These are phyloP conservation scores for Halcyon senegalensis DNA, from an alignment of 2,113 vertebrate species.

Conservation along the genomic window DNA sequence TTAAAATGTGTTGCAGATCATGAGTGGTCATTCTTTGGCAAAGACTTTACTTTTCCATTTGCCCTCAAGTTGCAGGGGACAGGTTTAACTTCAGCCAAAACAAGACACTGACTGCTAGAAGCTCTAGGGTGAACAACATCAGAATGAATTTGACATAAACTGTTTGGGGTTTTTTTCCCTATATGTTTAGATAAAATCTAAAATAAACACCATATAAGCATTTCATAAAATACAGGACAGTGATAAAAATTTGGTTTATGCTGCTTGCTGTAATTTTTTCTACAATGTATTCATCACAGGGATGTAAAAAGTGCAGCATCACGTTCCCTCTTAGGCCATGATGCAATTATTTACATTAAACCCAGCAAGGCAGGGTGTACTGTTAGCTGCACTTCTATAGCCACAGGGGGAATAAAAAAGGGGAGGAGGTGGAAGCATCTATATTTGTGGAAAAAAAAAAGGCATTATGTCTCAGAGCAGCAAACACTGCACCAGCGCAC, in stretches of 20 bases:
- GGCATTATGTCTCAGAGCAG: background rate
- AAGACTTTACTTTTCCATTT: background rate
- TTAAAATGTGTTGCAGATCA: background rate
- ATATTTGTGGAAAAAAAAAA: background rate
- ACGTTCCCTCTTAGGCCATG: background rate
- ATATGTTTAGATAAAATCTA: background rate
- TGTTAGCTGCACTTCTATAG: background rate
- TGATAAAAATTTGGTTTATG: background rate
- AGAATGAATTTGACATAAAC: background rate
- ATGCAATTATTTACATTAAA: background rate
- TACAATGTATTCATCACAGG: background rate
- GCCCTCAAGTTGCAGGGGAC: background rate
- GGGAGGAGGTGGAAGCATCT: background rate
- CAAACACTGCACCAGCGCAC: background rate
- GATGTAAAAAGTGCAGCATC: background rate
- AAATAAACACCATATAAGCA: background rate
- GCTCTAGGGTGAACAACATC: background rate
- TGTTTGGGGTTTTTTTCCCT: background rate
- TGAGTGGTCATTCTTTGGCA: background rate
- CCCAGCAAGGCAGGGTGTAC: background rate
- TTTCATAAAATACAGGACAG: background rate
- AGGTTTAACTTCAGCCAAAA: background rate
- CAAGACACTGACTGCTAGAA: background rate
- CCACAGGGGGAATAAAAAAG: background rate
- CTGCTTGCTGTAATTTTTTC: background rate